Evolutionary conservation across 2,797 vertebrate species (phyloP), one percentile per base, ranked within the genome.

Genomic region (Sebastes ruberrimus): DNA sequence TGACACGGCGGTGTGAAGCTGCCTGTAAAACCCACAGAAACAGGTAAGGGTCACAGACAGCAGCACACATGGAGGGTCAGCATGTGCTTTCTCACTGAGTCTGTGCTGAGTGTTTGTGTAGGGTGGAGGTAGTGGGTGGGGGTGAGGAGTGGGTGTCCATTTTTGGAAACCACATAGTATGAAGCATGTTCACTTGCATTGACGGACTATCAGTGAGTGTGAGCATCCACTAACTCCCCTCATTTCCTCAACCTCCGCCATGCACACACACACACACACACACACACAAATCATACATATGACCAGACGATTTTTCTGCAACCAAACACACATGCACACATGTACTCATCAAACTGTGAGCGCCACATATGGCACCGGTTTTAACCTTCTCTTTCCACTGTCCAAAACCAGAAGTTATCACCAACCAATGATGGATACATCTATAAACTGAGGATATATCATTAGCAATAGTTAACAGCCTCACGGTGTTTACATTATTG

Each of bases 41-140:
- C 79, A 85, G 93, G 94, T 94, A 93, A 49, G 92, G 95, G 94
- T 96, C 94, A 94, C 32, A 59, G 92, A 80, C 92, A 88, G 55
- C 84, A 91, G 87, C 91, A 87, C 46, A 85, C 89, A 89, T 82
- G 78, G 81, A 84, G 81, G 89, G 85, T 88, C 92, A 88, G 82
- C 61, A 90, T 87, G 79, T 74, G 80, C 86, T 89, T 85, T 93
- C 81, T 93, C 88, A 74, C 81, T 82, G 46, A 83, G 85, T 84
- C 84, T 90, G 78, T 63, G 49, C 81, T 74, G 64, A 74, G 76
- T 88, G 86, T 87, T 88, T 89, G 82, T 84, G 57, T 68, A 82
- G 82, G 78, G 67, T 78, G 75, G 78, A 56, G 74, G 46, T 49
- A 2, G 55, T 11, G 11, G 10, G 53, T 11, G 5, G n/a, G 55